Conservation (phyloP, 2,113 vertebrate species). For the Larimichthys crocea region DNA sequence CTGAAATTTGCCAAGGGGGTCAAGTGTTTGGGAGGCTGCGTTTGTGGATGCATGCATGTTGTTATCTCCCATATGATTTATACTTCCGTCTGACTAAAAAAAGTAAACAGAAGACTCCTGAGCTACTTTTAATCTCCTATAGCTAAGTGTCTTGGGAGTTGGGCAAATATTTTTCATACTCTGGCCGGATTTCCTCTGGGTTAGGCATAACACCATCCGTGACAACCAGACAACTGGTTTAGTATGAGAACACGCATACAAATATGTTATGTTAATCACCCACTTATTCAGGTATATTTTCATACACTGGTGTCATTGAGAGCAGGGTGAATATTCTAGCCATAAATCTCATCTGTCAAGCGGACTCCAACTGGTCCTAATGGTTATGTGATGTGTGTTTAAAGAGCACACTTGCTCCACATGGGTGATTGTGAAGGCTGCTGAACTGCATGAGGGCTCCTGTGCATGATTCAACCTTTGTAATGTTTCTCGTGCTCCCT, state of each 20-base stretch:
- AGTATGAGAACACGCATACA: background rate
- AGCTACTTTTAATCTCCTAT: background rate
- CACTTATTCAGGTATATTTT: background rate
- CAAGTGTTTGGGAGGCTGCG: no score
- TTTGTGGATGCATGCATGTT: no score
- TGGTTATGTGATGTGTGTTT: background rate
- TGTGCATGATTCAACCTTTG: slow-evolving; percentile 21
- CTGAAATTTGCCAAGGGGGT: no score
- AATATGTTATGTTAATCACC: no score
- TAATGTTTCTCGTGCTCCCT: background rate
- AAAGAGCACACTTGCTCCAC: slow-evolving; percentile 10
- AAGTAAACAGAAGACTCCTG: background rate
- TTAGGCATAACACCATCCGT: background rate
- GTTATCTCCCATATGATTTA: background rate
- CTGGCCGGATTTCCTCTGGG: background rate
- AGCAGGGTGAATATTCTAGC: background rate
- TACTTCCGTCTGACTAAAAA: background rate
- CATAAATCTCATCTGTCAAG: background rate
- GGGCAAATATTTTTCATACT: background rate
- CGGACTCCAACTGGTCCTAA: background rate
- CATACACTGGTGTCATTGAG: background rate
- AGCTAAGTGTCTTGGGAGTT: background rate
- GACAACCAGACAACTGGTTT: background rate
- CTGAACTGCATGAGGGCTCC: slow-evolving; percentile 1
- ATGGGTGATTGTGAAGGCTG: background rate